Evolutionary conservation across 2,797 vertebrate species (phyloP), one percentile per base, ranked within the genome.

Genomic region (Chelon labrosus): DNA sequence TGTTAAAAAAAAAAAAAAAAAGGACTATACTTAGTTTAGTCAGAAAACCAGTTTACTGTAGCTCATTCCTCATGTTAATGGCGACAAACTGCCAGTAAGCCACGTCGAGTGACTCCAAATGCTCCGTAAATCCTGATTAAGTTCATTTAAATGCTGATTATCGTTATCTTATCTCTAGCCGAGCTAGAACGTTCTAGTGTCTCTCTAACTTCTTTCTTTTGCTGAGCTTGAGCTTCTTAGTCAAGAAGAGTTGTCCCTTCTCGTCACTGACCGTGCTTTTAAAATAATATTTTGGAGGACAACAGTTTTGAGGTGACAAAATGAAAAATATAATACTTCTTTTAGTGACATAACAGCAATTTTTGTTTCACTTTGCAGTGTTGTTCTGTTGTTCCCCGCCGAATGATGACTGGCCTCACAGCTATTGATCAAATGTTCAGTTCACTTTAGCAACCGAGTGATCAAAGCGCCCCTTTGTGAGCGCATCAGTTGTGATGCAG

Each of bases 341-440:
- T 67, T 25, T 37, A 0, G 12, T 42, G 22, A 55, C 20, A 5
- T 67, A 54, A 35, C 7, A 12, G 50, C n/a, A n/a, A 41, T 60
- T 77, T 70, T 64, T n/a, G 22, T 35, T 41, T 49, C 22, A 39
- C 51, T 65, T 80, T 61, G 42, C 16, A 5, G 37, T 55, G 65
- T 53, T 70, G 67, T 50, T 47, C 2, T 73, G 60, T 63, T 47
- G 5, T 55, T 69, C 42, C 54, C 42, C 7, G 7, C 54, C 0
- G 69, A 35, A 71, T 27, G 65, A 78, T 65, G 75, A 74, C 69
- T 35, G 59, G 59, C 53, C 77, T 74, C 67, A 75, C 70, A 72
- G 50, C 61, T 79, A 85, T 90, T 65, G 87, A 89, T 87, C 77
- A 77, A 58, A 70, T 72, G 75, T 74, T 75, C 65, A 59, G 50